These are phyloP conservation scores for Xylota sylvarum DNA, from an alignment of 2,888 invertebrate genomes.

Conservation along the genomic window DNA sequence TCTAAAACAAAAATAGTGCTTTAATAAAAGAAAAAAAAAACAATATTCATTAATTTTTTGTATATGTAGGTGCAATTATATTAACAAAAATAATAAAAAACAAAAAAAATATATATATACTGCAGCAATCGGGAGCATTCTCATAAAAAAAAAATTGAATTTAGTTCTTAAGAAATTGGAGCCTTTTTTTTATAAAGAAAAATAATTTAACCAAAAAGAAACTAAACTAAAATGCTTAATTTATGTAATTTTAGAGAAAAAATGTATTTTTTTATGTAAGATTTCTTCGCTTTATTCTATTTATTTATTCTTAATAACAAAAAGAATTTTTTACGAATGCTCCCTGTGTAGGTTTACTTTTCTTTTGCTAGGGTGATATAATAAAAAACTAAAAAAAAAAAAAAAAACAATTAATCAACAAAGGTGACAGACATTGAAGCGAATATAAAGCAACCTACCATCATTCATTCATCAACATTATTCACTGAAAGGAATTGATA, in stretches of 20 bases:
- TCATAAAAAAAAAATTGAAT: conserved; percentile 23
- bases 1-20: conserved; percentile 33
- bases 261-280: conserved; percentile 73
- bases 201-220: conserved; percentile 33
- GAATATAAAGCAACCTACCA: conserved; percentile 6
- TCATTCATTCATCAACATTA: conserved; percentile 4
- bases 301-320: conserved; percentile 65
- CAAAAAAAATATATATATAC: conserved; percentile 24
- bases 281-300: conserved; percentile 68
- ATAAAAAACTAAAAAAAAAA: conserved; percentile 16
- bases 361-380: conserved; percentile 71
- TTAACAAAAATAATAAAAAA: conserved; percentile 30
- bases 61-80: conserved; percentile 65
- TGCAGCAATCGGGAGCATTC: conserved; percentile 70
- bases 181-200: conserved; percentile 64
- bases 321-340: conserved; percentile 45
- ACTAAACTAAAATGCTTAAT: conserved; percentile 57
- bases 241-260: conserved; percentile 62
- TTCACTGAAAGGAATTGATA: conserved; percentile 63
- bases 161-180: conserved; percentile 73
- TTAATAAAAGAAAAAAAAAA: conserved; percentile 1
- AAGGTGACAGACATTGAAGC: conserved; percentile 47
- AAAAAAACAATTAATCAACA: conserved; percentile 21
- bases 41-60: conserved; percentile 50
- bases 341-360: conserved; percentile 62